Base-by-base conservation (phyloP, 2,797 vertebrate species). In the Silurus aristotelis region DNA sequence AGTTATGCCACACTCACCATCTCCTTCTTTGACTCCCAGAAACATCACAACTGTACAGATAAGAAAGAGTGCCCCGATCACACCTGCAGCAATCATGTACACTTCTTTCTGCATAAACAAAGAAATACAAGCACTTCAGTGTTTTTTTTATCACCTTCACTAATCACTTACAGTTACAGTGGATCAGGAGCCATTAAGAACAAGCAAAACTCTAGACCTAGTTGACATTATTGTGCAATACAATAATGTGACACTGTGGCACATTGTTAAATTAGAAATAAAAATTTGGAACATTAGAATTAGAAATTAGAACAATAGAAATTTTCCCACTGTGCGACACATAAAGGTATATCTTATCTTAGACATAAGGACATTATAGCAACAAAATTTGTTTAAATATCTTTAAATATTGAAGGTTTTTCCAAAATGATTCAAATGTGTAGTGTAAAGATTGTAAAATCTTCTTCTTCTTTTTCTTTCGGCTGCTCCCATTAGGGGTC, bases 21-120 rank as follows among this genome's bases (percentile, higher is more conserved):
- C 95, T 93, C 87, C 95, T 93, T 99, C 98, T 92, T 94, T 98
- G 85, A 99, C 97, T 87, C 98, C 98, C 10, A 98, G 88, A 91
- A 96, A 95, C 94, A 99, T 97, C 87, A 97, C 89, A 58, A 94
- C 3, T 0, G 93, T 95, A 92, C 98, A 98, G 89, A 99, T 89
- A 2, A 98, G 92, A 84, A 98, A 99, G 31, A 96, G 94, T 72
- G 94, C 90, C 68, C 95, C 97, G 58, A 99, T 96, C 85, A 96
- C 94, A 0, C 96, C 96, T 0, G 97, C 97, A 60, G 98, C 97
- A 10, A 96, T 96, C 95, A 96, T 96, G 92, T 99, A 99, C 88
- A 97, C 94, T 88, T 95, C 95, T 86, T 94, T 96, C 98, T 99
- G 93, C 85, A 90, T 86, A 89, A 87, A 88, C 22, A 90, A 27